Base-by-base conservation (phyloP, 1,140 invertebrate genomes). In the Drosophila pectinifera region DNA sequence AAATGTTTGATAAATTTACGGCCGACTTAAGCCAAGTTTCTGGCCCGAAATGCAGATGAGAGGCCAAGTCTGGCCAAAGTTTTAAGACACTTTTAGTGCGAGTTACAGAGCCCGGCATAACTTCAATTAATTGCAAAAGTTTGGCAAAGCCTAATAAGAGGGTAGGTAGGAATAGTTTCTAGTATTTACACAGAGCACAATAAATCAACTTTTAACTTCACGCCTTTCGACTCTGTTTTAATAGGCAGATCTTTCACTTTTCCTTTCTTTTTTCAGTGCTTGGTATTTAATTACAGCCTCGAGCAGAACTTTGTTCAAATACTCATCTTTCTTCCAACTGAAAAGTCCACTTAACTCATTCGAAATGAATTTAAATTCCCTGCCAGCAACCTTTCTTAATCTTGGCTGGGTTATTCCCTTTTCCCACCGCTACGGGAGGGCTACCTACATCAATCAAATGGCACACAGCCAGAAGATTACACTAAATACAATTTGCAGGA, bases 381-480 rank as follows among this genome's bases (percentile, higher is more conserved):
- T 31, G 8, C 10, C 31, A 22, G 28, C 13, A 31, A 20, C 65
- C 36, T 46, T 48, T 69, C 38, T 20, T 36, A 72, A 49, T 59
- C 67, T 51, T 59, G 14, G 43, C 11, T 24, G 24, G 49, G 56
- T 48, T 57, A 42, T 73, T 43, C 49, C 18, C 54, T 34, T 36
- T 53, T 53, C 54, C 20, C 59, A 68, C 45, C 65, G 65, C 48
- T 48, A 22, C 22, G 13, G 18, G 31, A 22, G 49, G 31, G 14
- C 55, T 51, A 73, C 69, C 69, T 51, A 73, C 68, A 73, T 73
- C 69, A 73, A 73, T 73, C 68, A 68, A 67, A 43, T 51, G 61
- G 59, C 26, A 31, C 36, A 51, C 59, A 42, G 45, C 59, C 68
- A 26, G 31, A 70, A 70, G 55, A 76, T 77, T 59, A 59, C 55